Conservation (phyloP, 2,888 invertebrate species). For the Agrotis clavis region DNA sequence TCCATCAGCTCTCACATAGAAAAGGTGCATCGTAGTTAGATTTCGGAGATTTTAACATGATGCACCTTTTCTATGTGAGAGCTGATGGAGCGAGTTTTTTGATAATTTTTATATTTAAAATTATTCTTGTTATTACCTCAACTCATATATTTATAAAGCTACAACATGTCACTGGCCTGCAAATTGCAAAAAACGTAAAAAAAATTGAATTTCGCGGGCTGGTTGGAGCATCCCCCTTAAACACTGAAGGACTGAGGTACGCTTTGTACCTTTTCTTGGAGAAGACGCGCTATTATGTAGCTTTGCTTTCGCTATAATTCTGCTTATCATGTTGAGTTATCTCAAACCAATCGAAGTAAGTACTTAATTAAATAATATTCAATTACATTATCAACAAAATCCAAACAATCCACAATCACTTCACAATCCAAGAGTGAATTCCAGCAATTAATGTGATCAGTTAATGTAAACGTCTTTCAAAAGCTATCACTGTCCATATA, state of each 20-base stretch:
- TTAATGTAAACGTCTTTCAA: not conserved
- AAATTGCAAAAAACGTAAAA: too few relatives aligned
- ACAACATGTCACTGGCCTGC: too few relatives aligned
- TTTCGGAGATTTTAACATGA: too few relatives aligned
- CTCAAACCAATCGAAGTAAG: not conserved
- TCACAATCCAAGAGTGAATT: not conserved
- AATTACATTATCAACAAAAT: constrained; percentile 1
- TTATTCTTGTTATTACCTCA: too few relatives aligned
- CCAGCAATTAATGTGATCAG: not conserved
- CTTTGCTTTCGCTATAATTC: not conserved
- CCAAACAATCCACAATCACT: constrained; percentile 15
- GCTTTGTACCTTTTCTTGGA: not conserved
- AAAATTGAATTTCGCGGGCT: too few relatives aligned
- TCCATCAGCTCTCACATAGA: too few relatives aligned
- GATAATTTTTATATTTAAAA: too few relatives aligned
- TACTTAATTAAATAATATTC: not conserved
- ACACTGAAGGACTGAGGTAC: constrained; percentile 1
- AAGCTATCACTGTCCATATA: not conserved
- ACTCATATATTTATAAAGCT: too few relatives aligned
- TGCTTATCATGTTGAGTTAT: not conserved
- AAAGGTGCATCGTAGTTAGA: too few relatives aligned
- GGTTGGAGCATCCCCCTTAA: too few relatives aligned
- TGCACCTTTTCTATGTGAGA: too few relatives aligned
- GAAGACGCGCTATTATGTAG: not conserved
- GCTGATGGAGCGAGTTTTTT: too few relatives aligned